Evolutionary conservation across 2,888 invertebrate species (phyloP).

Genomic region (Pteria penguin): DNA sequence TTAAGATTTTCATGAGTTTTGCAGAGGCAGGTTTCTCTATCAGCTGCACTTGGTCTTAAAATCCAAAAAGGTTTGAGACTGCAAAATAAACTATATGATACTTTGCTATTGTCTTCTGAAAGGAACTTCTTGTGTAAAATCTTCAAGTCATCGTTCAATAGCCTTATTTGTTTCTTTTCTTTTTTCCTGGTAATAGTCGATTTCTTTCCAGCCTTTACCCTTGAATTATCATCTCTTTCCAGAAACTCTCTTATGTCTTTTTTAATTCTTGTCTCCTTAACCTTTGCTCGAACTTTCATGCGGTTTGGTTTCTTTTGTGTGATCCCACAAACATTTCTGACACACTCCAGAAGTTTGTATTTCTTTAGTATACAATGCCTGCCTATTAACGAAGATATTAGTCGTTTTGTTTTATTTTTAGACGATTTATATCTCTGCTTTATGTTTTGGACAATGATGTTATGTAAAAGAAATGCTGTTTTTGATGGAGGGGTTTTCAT

Average conservation of each 20-base stretch:
- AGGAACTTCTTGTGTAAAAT: constrained; percentile 43
- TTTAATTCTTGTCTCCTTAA: constrained; percentile 12
- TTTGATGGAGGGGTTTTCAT: not conserved
- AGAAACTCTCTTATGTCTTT: constrained; percentile 29
- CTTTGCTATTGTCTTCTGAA: constrained; percentile 28
- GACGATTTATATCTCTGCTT: not conserved
- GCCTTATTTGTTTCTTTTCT: constrained; percentile 45
- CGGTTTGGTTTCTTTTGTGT: not conserved
- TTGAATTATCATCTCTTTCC: constrained; percentile 24
- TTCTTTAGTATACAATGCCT: not conserved
- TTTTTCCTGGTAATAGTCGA: constrained; percentile 7
- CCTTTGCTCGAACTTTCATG: not conserved
- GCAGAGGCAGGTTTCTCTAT: constrained; percentile 45
- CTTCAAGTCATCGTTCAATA: constrained; percentile 38
- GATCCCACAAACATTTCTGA: too few species aligned
- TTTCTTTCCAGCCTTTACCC: not conserved
- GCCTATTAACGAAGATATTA: not conserved
- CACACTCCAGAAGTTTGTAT: not conserved
- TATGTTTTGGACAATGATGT: not conserved
- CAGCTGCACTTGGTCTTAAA: constrained; percentile 37
- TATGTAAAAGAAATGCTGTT: constrained; percentile 9
- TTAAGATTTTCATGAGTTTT: constrained; percentile 41
- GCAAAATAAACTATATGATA: constrained; percentile 44
- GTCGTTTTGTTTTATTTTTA: not conserved
- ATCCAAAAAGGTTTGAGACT: constrained; percentile 44